phyloP scores from a whole-genome alignment of 2,113 vertebrate genomes.

The Mustelus asterias region DNA sequence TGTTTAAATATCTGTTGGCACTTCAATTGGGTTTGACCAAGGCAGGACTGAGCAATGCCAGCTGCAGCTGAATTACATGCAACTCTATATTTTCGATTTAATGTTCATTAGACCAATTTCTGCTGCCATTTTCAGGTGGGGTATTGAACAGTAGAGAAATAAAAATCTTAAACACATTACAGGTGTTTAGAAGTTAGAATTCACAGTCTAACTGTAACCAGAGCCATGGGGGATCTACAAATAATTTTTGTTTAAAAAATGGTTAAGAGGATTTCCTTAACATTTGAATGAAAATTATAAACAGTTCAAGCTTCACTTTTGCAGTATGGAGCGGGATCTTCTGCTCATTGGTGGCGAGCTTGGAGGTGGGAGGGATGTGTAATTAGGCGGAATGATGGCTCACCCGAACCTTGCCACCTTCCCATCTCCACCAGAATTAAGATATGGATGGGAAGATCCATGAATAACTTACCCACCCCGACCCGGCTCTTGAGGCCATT shows the following conservation, averaged over 20 bases:
- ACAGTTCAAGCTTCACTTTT: neutral
- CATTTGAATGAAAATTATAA: neutral
- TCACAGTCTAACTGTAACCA: neutral
- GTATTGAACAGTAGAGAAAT: neutral
- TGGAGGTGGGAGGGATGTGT: no score
- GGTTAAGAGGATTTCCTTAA: neutral
- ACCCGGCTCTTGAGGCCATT: no score
- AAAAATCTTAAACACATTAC: neutral
- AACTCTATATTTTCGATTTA: neutral
- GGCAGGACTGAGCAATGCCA: neutral
- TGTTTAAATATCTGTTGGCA: neutral
- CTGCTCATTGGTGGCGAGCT: no score
- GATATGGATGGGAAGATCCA: no score
- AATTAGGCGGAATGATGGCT: no score
- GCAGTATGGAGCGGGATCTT: neutral
- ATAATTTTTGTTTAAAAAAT: neutral
- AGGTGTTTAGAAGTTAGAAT: neutral
- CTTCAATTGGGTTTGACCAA: neutral
- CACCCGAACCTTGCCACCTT: no score
- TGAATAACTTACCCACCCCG: no score
- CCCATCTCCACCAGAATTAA: no score
- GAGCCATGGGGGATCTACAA: neutral
- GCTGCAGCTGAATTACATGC: neutral
- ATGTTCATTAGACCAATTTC: neutral
- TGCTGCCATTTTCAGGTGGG: neutral